Evolutionary conservation across 30 jellyfish, hydroid and myxozoan genomes (phyloP), one percentile per base, ranked within the genome.

Genomic region (Aurelia aurita complex sp. Pacific): DNA sequence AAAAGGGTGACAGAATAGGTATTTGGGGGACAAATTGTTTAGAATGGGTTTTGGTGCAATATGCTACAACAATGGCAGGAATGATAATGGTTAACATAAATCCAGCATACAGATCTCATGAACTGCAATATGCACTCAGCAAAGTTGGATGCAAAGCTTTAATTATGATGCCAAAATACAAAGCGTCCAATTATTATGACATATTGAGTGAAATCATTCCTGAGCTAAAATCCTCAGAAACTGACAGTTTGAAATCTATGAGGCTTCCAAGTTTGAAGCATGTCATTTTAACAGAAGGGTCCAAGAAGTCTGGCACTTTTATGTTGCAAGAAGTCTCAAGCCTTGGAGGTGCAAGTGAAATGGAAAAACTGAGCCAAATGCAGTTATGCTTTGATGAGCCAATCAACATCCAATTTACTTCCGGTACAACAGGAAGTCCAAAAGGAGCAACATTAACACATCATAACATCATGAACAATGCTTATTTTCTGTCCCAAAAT

Each of bases 401-500:
- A 17, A 87, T 94, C 60, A 94, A 89, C 68, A 89, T 94, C 69
- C 99, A 94, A 89, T 94, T 94, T 76, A 94, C 99, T n/a, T 94
- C 99, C n/a, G 99, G 99, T 17, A 94, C 99, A 46, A 94, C 99
- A 2, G 99, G 99, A 23, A 71, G 61, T 61, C 99, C 99, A 43
- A 94, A 94, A 89, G 99, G 97, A 51, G 97, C 95, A 61, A 76
- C 92, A 18, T 85, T 94, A 60, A 71, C 97, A 11, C 99, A 94
- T 52, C 96, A 94, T 63, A 94, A 89, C 69, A 74, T 94, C 8
- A 80, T 94, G 83, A 94, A 94, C 61, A 94, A 94, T 86, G 97
- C 96, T 36, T 19, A 57, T 61, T 70, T 85, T 34, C 17, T 88
- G 79, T 97, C 85, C 40, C 82, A 73, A 32, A 81, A 54, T 64